Conservation (phyloP, 2,888 invertebrate species). For the Pollenia angustigena region DNA sequence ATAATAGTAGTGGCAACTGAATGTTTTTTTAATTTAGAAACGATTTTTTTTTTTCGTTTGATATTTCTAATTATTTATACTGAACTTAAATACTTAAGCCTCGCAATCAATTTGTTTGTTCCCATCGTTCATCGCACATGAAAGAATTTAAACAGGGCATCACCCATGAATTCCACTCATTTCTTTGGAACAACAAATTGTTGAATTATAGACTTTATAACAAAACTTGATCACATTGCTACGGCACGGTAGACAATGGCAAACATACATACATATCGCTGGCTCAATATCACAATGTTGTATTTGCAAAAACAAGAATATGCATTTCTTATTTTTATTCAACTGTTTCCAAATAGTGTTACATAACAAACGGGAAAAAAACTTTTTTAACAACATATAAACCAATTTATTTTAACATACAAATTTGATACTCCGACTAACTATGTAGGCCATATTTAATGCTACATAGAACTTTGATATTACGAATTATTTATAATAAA, state of each 20-base stretch:
- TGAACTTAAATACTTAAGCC: slow-evolving; percentile 30
- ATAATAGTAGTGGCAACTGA: not conserved
- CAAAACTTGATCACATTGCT: not conserved
- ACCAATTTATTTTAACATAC: too few species aligned
- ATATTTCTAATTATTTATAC: not conserved
- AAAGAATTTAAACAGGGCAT: slow-evolving; percentile 84
- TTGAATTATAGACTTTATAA: slow-evolving; percentile 66
- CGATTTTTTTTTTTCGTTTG: slow-evolving; percentile 14
- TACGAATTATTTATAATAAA: too few species aligned
- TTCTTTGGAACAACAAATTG: slow-evolving; percentile 79
- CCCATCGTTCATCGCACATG: slow-evolving; percentile 74
- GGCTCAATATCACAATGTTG: too few species aligned
- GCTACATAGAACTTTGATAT: too few species aligned
- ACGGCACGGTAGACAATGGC: not conserved
- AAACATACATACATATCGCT: too few species aligned
- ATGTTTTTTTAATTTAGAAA: slow-evolving; percentile 11
- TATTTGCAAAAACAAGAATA: too few species aligned
- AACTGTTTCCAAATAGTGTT: too few species aligned
- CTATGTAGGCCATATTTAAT: too few species aligned
- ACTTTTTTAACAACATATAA: too few species aligned
- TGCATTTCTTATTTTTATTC: too few species aligned
- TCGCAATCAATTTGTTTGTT: slow-evolving; percentile 72
- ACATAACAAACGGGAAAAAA: too few species aligned
- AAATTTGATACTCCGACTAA: too few species aligned
- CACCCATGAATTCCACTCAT: slow-evolving; percentile 81